A percentile compares a stretch with the other conserved stretches of the same genome.
phyloP scores from a whole-genome alignment of 2,888 invertebrate genomes.

The Archaeoteleia sp. region DNA sequence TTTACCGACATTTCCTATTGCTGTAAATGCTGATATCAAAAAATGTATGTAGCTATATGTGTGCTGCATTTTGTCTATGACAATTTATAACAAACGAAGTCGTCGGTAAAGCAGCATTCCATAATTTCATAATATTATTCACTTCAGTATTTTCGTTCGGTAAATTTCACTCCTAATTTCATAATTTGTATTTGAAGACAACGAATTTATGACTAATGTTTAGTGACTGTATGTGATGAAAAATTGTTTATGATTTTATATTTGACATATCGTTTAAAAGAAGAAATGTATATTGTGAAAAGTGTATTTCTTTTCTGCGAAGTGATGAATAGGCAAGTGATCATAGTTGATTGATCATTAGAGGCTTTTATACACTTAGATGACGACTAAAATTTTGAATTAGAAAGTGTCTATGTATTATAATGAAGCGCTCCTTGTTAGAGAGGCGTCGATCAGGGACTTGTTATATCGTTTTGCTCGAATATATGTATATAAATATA shows the following conservation, averaged over 20 bases:
- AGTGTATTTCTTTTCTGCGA: background rate
- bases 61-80: too few relatives aligned
- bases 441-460: conserved; percentile 52
- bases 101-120: too few relatives aligned
- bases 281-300: conserved; percentile 7
- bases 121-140: too few relatives aligned
- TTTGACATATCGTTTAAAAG: background rate
- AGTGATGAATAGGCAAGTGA: conserved; percentile 21
- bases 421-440: conserved; percentile 48
- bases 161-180: conserved; percentile 1
- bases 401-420: conserved; percentile 50
- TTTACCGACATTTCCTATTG: too few relatives aligned
- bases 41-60: too few relatives aligned
- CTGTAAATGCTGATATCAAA: too few relatives aligned
- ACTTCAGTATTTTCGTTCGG: too few relatives aligned
- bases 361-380: conserved; percentile 53
- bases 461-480: conserved; percentile 55
- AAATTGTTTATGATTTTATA: conserved; percentile 4
- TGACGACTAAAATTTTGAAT: conserved; percentile 44
- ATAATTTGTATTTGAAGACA: conserved; percentile 13
- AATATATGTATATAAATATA: conserved; percentile 55
- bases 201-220: conserved; percentile 18
- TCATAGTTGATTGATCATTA: conserved; percentile 49
- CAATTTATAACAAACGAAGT: too few relatives aligned
- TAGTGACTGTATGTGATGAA: conserved; percentile 7